A percentile compares a stretch with the other conserved stretches of the same genome.
These are phyloP conservation scores for Eudyptes chrysolophus DNA, from an alignment of 2,113 vertebrate species.

Conservation along the genomic window DNA sequence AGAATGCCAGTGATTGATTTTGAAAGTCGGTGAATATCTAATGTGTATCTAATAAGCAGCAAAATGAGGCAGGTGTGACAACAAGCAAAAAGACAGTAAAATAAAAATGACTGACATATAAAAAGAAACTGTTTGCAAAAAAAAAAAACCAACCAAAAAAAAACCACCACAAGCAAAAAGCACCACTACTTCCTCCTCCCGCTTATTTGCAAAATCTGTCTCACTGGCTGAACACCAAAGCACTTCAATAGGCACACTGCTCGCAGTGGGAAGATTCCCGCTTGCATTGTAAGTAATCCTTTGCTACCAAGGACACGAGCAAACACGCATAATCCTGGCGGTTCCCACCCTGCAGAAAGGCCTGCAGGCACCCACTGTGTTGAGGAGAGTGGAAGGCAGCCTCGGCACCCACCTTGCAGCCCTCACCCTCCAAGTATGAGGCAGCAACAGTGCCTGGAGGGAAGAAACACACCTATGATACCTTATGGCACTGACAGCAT, in stretches of 20 bases:
- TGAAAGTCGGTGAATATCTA: background rate
- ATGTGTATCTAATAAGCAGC: background rate
- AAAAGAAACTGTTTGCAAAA: background rate
- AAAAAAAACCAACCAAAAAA: background rate
- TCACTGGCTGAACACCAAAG: background rate
- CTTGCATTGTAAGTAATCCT: background rate
- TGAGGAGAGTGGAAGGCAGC: background rate
- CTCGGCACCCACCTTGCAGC: background rate
- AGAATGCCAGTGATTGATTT: background rate
- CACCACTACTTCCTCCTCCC: background rate
- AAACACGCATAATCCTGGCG: background rate
- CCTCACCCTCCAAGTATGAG: background rate
- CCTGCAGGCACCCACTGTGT: background rate
- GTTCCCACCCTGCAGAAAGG: background rate
- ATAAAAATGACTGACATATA: background rate
- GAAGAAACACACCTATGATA: background rate
- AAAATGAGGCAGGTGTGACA: background rate
- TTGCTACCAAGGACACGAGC: slow-evolving; percentile 50
- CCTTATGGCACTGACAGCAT: background rate
- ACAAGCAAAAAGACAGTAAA: background rate
- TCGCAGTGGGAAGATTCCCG: background rate
- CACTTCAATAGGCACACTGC: background rate
- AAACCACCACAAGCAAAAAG: background rate
- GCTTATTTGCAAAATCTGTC: background rate
- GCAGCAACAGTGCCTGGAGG: background rate